phyloP scores from a whole-genome alignment of 2,888 invertebrate species.

The Pyralis farinalis region DNA sequence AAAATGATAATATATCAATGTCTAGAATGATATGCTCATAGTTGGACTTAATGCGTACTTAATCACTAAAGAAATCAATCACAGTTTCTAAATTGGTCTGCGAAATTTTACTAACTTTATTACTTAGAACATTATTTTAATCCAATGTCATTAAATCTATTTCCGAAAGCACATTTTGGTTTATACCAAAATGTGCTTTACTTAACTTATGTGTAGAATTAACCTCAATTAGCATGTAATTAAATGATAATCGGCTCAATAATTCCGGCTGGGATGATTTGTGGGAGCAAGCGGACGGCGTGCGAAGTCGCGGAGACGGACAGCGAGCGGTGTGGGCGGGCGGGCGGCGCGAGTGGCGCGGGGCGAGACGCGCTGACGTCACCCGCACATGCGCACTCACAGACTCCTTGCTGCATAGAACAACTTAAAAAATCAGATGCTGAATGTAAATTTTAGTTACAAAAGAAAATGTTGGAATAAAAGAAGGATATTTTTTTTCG shows the following conservation, averaged over 20 bases:
- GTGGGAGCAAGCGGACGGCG: slow-evolving; percentile 15
- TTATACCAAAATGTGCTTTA: no score
- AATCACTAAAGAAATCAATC: no score
- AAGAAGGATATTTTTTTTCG: no score
- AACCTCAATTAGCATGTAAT: slow-evolving; percentile 9
- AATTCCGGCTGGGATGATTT: slow-evolving; percentile 10
- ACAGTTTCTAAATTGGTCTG: no score
- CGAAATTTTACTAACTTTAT: no score
- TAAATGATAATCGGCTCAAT: slow-evolving; percentile 11
- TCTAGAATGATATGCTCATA: no score
- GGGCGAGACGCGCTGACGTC: slow-evolving; percentile 63
- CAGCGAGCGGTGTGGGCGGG: slow-evolving; percentile 25
- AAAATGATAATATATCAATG: no score
- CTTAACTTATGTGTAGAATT: neutral
- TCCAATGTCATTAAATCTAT: no score
- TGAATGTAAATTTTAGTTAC: no score
- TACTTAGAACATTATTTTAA: no score
- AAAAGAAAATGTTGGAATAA: no score
- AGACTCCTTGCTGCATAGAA: slow-evolving; percentile 55
- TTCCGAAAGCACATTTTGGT: neutral
- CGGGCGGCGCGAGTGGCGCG: slow-evolving; percentile 29
- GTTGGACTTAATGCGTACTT: no score
- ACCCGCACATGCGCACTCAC: slow-evolving; percentile 59
- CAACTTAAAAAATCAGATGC: slow-evolving; percentile 34
- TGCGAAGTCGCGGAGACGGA: slow-evolving; percentile 13